Evolutionary conservation across 2,797 vertebrate genomes (phyloP).

Genomic region (Crypturellus tataupa): DNA sequence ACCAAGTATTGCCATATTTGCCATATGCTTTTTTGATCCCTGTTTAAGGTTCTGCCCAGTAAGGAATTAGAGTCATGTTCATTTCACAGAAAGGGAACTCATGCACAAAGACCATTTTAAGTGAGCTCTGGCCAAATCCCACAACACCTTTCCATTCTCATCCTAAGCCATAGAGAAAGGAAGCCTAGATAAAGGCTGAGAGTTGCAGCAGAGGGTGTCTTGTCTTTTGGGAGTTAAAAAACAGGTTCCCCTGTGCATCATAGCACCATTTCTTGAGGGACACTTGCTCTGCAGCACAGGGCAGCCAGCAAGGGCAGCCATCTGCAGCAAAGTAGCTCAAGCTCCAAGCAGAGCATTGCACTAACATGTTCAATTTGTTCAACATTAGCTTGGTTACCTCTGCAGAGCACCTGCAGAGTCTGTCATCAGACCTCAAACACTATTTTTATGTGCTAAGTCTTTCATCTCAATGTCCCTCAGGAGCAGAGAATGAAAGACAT

Average conservation of each 20-base stretch:
- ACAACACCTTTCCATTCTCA: background rate
- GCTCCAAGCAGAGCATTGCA: background rate
- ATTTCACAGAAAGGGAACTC: background rate
- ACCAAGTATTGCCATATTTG: background rate
- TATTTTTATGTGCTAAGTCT: background rate
- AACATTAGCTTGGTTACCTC: background rate
- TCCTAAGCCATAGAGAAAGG: background rate
- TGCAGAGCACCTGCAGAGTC: background rate
- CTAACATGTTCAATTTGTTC: background rate
- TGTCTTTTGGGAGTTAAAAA: background rate
- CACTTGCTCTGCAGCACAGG: background rate
- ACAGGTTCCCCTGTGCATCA: accelerated
- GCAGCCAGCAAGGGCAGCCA: accelerated
- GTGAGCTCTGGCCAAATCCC: background rate
- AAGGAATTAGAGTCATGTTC: background rate
- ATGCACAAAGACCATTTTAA: background rate
- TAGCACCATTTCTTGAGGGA: background rate
- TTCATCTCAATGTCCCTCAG: background rate
- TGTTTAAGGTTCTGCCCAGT: background rate
- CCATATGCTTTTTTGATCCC: background rate
- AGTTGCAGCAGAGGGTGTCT: accelerated
- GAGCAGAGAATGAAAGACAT: background rate
- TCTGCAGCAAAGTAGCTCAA: background rate
- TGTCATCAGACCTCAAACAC: background rate
- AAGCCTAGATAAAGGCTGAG: background rate